Base-by-base conservation (phyloP, 53 echinoderm and acorn worm genomes). In the Mesocentrotus franciscanus region DNA sequence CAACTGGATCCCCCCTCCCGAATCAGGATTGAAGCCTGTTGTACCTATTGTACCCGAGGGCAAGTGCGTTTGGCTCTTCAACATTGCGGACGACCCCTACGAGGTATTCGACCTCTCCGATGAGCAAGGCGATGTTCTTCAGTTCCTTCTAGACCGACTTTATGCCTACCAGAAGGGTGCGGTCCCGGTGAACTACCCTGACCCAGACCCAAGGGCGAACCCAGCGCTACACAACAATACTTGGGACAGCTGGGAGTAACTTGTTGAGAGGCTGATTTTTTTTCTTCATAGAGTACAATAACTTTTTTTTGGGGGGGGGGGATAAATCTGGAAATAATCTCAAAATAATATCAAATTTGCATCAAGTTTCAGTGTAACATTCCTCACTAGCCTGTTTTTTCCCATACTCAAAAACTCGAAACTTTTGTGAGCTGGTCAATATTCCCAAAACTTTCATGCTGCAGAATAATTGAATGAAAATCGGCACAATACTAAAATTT, bases 41-140 rank as follows among this genome's bases (percentile, higher is more conserved):
- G 92, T 95, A 42, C 96, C 97, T 13, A 15, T 90, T 18, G 96
- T 95, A 20, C 95, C 97, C 33, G 14, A 93, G 0, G 96, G 95
- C 27, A 98, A 98, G 93, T 95, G 94, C 75, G 92, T 98, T 26
- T 98, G 98, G 98, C 79, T 98, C 91, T 98, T 98, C 60, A 98
- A 98, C 94, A 98, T 98, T 39, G 92, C 66, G 32, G 94, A 96
- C 12, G 98, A 98, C 87, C 98, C 98, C 32, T 92, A 96, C 55
- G 98, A 98, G 78, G 92, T 96, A 72, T 92, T 93, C 61, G 98
- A 98, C 85, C 91, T 97, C 42, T 97, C 98, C 17, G 96, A 96
- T 26, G 61, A 92, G 60, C 90, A 95, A 36, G 94, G 96, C 10
- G 97, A 96, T 32, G 96, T 95, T 22, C 95, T 97, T 12, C 55